phyloP scores from a whole-genome alignment of 2,113 vertebrate genomes.

The Pachypanchax playfairii region DNA sequence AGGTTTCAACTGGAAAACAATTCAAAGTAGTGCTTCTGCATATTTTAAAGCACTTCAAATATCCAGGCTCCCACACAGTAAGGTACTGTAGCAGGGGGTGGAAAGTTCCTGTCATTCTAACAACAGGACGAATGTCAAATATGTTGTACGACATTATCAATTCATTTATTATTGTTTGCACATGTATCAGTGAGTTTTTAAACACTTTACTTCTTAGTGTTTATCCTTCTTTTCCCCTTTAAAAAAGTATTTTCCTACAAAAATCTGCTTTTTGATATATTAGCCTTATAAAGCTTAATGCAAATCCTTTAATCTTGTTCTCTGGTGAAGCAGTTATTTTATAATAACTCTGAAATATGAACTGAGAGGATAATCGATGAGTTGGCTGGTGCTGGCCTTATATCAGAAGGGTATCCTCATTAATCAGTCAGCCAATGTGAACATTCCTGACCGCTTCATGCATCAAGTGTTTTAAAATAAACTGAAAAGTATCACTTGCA shows the following conservation, averaged over 20 bases:
- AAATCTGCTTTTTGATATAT: too few relatives aligned
- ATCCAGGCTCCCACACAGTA: background rate
- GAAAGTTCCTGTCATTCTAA: conserved; percentile 7
- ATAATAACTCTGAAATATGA: too few relatives aligned
- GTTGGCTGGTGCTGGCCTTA: background rate
- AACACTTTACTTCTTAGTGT: too few relatives aligned
- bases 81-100: background rate
- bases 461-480: background rate
- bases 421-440: background rate
- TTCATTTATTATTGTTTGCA: too few relatives aligned
- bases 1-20: conserved; percentile 40
- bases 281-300: too few relatives aligned
- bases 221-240: too few relatives aligned
- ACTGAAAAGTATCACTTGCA: background rate
- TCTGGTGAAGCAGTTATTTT: too few relatives aligned
- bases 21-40: conserved; percentile 3
- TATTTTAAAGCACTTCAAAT: conserved; percentile 8
- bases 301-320: too few relatives aligned
- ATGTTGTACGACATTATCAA: too few relatives aligned
- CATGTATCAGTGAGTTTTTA: too few relatives aligned
- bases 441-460: background rate
- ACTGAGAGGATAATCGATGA: background rate
- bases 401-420: background rate
- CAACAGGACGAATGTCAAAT: too few relatives aligned
- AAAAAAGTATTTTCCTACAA: too few relatives aligned